Evolutionary conservation across 2,113 vertebrate genomes (phyloP).

Genomic region (Psilopsiagon aurifrons): DNA sequence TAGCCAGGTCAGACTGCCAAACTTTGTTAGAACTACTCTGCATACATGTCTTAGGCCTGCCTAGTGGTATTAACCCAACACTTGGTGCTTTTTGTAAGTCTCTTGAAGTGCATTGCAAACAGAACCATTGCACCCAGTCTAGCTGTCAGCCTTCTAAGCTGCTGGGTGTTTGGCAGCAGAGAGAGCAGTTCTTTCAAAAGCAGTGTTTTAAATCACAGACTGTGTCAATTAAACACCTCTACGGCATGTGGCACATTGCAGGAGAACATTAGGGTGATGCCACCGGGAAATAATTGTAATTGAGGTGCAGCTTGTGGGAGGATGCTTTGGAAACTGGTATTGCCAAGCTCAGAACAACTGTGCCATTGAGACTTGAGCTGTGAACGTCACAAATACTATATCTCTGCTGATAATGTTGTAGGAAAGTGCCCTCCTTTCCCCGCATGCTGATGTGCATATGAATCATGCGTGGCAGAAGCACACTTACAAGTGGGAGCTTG

Average conservation of each 20-base stretch:
- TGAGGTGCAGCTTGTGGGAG: neutral
- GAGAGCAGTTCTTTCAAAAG: neutral
- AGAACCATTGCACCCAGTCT: rapidly evolving
- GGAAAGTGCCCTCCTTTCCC: neutral
- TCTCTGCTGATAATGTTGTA: neutral
- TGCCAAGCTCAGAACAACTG: rapidly evolving
- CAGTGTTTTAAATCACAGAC: neutral
- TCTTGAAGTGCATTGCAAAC: neutral
- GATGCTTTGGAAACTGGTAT: neutral
- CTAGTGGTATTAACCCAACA: neutral
- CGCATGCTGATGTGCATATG: rapidly evolving
- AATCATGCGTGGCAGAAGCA: rapidly evolving
- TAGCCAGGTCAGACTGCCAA: neutral
- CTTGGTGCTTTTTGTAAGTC: neutral
- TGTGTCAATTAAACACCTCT: neutral
- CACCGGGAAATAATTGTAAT: neutral
- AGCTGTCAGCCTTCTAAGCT: neutral
- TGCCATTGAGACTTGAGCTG: rapidly evolving
- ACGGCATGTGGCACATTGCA: neutral
- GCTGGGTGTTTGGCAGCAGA: neutral
- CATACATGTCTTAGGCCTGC: neutral
- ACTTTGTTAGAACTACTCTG: neutral
- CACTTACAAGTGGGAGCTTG: neutral
- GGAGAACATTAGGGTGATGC: rapidly evolving
- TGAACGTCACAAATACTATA: neutral